Percentiles rank a stretch among this genome's conserved stretches.
Evolutionary conservation across 2,888 invertebrate species (phyloP).

Genomic region (Hemicrepidius hirtus): DNA sequence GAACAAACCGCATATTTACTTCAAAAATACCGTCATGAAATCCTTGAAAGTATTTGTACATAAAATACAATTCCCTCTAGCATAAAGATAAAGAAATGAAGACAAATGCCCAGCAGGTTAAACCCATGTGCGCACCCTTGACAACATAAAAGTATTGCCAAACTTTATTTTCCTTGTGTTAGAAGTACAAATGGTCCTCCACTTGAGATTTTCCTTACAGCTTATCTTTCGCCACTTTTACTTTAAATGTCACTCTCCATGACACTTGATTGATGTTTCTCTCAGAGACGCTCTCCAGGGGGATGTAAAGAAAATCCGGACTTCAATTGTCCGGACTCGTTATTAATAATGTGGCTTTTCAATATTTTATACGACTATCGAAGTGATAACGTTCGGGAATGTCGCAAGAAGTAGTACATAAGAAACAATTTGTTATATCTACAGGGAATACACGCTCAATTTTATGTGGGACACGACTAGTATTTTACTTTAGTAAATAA

Average conservation of each 20-base stretch:
- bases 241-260: conserved; percentile 22
- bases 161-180: conserved; percentile 24
- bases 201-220: conserved; percentile 24
- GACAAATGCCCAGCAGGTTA: conserved; percentile 15
- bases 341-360: conserved; percentile 11
- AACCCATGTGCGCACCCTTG: conserved; percentile 15
- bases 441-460: neutral
- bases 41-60: neutral
- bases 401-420: neutral
- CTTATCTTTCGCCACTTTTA: conserved; percentile 27
- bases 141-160: conserved; percentile 28
- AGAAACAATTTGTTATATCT: neutral
- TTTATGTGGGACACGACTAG: too few species aligned
- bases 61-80: neutral
- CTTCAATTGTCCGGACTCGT: neutral
- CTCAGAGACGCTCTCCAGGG: neutral
- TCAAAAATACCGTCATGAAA: too few species aligned
- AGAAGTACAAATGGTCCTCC: conserved; percentile 25
- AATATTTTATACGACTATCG: neutral
- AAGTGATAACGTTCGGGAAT: conserved; percentile 2
- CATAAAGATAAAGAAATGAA: conserved; percentile 10
- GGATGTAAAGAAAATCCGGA: neutral
- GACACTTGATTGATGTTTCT: conserved; percentile 28
- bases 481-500: too few species aligned
- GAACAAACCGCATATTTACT: too few species aligned